phyloP scores from a whole-genome alignment of 53 echinoderm and acorn worm genomes.

The Astropecten irregularis region DNA sequence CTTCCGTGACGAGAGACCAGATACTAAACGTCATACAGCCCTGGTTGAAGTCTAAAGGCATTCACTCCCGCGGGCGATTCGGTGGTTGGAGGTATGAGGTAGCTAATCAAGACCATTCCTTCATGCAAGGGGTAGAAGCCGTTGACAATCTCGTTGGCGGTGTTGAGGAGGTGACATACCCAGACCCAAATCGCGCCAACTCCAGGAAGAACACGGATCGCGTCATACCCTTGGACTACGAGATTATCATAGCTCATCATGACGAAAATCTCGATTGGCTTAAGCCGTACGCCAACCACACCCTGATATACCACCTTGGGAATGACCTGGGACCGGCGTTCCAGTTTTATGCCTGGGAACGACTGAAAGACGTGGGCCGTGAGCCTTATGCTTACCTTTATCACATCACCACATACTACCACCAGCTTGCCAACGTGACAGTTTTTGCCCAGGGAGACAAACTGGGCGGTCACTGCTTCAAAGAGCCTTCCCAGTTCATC shows the following conservation, averaged over 20 bases:
- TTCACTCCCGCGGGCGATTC: no score
- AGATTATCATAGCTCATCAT: constrained; percentile 10
- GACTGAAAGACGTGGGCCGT: constrained; percentile 11
- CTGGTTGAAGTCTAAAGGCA: no score
- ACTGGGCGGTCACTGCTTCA: neutral
- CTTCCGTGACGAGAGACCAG: constrained; percentile 25
- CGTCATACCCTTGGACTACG: neutral
- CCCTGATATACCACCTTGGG: neutral
- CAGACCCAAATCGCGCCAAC: constrained; percentile 29
- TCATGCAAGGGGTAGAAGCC: constrained; percentile 45
- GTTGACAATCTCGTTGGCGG: constrained; percentile 5
- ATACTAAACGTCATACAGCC: constrained; percentile 35
- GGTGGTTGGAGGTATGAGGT: no score
- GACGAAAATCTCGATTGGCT: constrained; percentile 27
- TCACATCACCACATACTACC: constrained; percentile 22
- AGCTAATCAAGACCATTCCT: no score
- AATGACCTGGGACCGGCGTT: constrained; percentile 14
- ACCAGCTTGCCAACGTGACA: constrained; percentile 10
- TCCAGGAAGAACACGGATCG: constrained; percentile 25
- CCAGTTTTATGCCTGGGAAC: constrained; percentile 13
- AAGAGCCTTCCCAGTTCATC: neutral
- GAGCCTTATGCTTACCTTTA: constrained; percentile 7
- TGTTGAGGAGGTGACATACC: constrained; percentile 19
- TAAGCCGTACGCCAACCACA: neutral
- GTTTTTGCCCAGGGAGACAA: constrained; percentile 21